Conservation (phyloP, 2,797 vertebrate species). For the Lepilemur septentrionalis region DNA sequence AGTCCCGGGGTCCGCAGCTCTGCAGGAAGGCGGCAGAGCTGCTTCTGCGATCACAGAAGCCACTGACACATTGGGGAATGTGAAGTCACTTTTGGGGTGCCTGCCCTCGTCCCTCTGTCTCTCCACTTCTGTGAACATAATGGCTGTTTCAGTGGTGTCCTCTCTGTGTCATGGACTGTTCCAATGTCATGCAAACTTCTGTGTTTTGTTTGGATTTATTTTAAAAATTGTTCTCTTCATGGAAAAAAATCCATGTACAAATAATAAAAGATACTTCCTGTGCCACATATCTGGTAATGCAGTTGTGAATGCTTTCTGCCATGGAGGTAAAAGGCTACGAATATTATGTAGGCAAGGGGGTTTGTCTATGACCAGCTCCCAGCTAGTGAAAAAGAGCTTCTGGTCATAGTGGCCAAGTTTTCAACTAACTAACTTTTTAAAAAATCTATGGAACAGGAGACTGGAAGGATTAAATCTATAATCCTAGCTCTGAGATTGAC, state of each 20-base stretch:
- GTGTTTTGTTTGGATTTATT: conserved; percentile 89
- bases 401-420: background rate
- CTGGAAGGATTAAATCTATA: background rate
- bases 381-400: background rate
- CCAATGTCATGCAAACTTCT: conserved; percentile 86
- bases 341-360: rapidly evolving
- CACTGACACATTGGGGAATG: conserved; percentile 84
- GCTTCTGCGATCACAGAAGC: conserved; percentile 61
- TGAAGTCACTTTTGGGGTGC: conserved; percentile 88
- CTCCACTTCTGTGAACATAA: conserved; percentile 90
- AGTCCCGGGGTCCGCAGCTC: conserved; percentile 63
- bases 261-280: conserved; percentile 91
- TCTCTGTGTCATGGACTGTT: conserved; percentile 76
- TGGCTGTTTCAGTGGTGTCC: conserved; percentile 78
- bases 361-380: background rate
- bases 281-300: conserved; percentile 70
- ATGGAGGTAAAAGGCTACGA: background rate
- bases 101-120: conserved; percentile 86
- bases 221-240: conserved; percentile 87
- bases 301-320: background rate
- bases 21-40: conserved; percentile 45
- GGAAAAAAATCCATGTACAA: conserved; percentile 67
- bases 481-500: background rate
- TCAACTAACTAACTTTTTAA: background rate
- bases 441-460: background rate